A percentile compares a stretch with the other conserved stretches of the same genome.
phyloP scores from a whole-genome alignment of 2,113 vertebrate species.

The Catharus bicknelli region DNA sequence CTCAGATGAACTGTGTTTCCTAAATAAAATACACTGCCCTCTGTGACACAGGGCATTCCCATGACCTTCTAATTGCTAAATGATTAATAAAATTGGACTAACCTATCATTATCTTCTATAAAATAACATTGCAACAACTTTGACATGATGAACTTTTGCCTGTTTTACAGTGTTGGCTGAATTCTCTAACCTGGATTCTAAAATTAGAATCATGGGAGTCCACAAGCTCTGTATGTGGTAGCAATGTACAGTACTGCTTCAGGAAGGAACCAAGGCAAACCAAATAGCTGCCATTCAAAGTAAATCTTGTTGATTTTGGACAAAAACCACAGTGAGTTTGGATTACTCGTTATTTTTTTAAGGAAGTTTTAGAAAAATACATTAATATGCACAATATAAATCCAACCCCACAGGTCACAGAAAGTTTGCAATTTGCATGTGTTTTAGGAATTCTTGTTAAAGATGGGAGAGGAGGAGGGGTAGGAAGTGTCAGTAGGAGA shows the following conservation, averaged over 20 bases:
- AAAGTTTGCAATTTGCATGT: constrained; percentile 42
- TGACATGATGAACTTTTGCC: not conserved
- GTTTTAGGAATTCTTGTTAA: constrained; percentile 58
- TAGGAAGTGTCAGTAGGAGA: constrained; percentile 58
- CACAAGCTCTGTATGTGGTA: not conserved
- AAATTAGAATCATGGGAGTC: not conserved
- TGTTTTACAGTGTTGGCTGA: not conserved
- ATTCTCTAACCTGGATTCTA: not conserved
- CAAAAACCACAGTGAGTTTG: constrained; percentile 16
- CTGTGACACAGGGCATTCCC: not conserved
- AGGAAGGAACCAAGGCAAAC: not conserved
- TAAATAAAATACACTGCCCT: not conserved
- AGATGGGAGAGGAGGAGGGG: constrained; percentile 42
- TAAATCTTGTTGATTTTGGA: not conserved
- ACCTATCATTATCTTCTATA: not conserved
- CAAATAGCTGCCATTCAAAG: not conserved
- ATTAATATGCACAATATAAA: constrained; percentile 37
- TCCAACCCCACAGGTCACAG: constrained; percentile 34
- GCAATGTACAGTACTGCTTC: not conserved
- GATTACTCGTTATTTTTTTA: not conserved
- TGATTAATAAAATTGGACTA: not conserved
- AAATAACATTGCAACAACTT: not conserved
- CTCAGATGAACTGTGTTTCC: not conserved
- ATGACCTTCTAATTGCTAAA: not conserved
- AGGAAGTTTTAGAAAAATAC: not conserved